phyloP scores from a whole-genome alignment of 2,888 invertebrate genomes.

The Sarcophaga carnaria region DNA sequence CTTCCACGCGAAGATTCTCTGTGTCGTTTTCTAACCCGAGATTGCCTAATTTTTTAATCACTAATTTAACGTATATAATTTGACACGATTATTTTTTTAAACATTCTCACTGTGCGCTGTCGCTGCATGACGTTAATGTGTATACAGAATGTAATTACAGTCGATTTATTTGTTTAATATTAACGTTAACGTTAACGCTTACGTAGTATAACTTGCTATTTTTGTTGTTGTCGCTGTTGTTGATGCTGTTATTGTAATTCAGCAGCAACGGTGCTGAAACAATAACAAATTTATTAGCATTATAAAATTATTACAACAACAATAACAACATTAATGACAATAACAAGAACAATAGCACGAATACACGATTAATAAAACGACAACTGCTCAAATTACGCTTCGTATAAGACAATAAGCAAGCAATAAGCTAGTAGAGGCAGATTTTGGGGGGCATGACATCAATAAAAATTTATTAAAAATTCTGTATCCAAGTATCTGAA shows the following conservation, averaged over 20 bases:
- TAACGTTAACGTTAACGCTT: constrained; percentile 24
- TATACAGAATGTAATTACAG: constrained; percentile 29
- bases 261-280: constrained; percentile 46
- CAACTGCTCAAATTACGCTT: constrained; percentile 48
- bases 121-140: constrained; percentile 51
- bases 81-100: no score
- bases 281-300: constrained; percentile 46
- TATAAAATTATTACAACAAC: constrained; percentile 34
- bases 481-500: not conserved
- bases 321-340: constrained; percentile 13
- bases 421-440: not conserved
- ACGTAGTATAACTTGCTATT: no score
- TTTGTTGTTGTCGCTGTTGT: constrained; percentile 24
- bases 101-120: constrained; percentile 42
- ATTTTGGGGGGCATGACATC: constrained; percentile 40
- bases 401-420: constrained; percentile 38
- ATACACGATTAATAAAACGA: constrained; percentile 43
- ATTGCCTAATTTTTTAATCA: no score
- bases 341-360: constrained; percentile 13
- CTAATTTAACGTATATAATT: no score
- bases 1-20: no score
- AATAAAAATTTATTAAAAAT: constrained; percentile 16
- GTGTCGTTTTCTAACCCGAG: no score
- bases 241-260: constrained; percentile 38
- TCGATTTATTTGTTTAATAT: constrained; percentile 40